phyloP scores from a whole-genome alignment of 1,140 invertebrate genomes.

The Polyergus mexicanus region DNA sequence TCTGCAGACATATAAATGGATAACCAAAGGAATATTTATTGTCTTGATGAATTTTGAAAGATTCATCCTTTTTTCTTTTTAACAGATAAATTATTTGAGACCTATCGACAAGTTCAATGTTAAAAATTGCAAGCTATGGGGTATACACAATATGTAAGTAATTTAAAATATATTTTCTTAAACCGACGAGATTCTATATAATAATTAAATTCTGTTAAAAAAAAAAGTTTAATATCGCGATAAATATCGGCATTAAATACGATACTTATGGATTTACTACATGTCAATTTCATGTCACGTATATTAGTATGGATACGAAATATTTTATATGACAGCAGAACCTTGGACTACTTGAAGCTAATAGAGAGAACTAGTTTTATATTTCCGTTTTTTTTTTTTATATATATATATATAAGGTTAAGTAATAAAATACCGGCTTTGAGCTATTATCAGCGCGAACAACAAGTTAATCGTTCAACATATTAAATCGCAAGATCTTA shows the following conservation, averaged over 20 bases:
- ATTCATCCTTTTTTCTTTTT: neutral
- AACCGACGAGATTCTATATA: too few relatives aligned
- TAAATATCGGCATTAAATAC: too few relatives aligned
- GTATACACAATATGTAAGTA: too few relatives aligned
- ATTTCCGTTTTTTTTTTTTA: neutral
- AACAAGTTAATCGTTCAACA: slow-evolving; percentile 1
- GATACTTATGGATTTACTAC: too few relatives aligned
- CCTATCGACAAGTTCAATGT: too few relatives aligned
- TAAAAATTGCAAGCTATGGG: too few relatives aligned
- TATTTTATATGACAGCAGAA: neutral
- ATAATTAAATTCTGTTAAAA: too few relatives aligned
- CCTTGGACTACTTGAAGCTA: neutral
- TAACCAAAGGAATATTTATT: neutral
- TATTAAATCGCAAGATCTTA: slow-evolving; percentile 35
- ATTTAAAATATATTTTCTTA: too few relatives aligned
- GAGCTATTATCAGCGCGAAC: neutral
- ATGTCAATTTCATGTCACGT: neutral
- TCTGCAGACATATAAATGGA: too few relatives aligned
- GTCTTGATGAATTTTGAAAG: neutral
- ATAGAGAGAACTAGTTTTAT: slow-evolving; percentile 11
- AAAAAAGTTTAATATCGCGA: too few relatives aligned
- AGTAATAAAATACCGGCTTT: slow-evolving; percentile 17
- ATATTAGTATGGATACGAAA: neutral
- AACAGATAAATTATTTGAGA: neutral
- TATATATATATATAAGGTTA: too few relatives aligned